phyloP scores from a whole-genome alignment of 2,113 vertebrate genomes.

The Chlamydotis undulata region DNA sequence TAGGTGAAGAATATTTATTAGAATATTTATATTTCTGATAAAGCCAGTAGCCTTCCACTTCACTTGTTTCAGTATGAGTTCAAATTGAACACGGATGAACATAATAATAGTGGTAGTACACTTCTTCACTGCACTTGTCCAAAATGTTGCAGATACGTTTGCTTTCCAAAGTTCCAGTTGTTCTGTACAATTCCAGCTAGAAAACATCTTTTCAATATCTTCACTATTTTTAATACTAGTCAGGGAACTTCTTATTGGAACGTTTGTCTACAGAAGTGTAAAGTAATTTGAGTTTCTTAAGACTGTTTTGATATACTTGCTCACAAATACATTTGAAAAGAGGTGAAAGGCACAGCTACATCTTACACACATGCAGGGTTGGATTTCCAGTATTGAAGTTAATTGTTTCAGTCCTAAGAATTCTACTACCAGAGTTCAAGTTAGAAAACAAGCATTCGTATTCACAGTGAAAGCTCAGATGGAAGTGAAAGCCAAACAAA shows the following conservation, averaged over 20 bases:
- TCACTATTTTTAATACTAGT: conserved; percentile 38
- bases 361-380: neutral
- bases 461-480: neutral
- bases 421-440: neutral
- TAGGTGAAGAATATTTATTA: too few species aligned
- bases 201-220: conserved; percentile 44
- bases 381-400: neutral
- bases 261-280: neutral
- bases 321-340: conserved; percentile 7
- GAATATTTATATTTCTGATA: neutral
- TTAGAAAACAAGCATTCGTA: neutral
- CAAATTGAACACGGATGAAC: neutral
- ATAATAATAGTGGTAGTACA: neutral
- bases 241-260: conserved; percentile 20
- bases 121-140: conserved; percentile 3
- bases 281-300: conserved; percentile 26
- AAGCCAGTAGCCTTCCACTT: neutral
- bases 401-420: neutral
- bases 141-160: conserved; percentile 55
- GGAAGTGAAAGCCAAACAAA: neutral
- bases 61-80: neutral
- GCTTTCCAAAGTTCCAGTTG: conserved; percentile 30
- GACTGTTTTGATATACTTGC: conserved; percentile 8
- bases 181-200: conserved; percentile 14
- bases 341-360: neutral